A percentile compares a stretch with the other conserved stretches of the same genome.
Evolutionary conservation across 2,888 invertebrate genomes (phyloP).

Genomic region (Aspidiotus rigidus): DNA sequence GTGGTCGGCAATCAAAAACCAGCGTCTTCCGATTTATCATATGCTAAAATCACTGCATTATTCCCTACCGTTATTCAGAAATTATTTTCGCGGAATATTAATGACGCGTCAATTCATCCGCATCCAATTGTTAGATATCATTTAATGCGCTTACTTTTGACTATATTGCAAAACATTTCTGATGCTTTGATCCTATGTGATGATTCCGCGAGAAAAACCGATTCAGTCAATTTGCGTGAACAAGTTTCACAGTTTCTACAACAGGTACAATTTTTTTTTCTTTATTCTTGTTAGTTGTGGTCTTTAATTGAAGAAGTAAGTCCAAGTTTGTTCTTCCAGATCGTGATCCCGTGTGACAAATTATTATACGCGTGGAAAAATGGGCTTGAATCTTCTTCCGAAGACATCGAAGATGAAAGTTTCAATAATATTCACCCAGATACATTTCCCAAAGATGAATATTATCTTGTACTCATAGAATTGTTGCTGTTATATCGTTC

Average conservation of each 20-base stretch:
- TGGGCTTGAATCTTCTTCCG: not conserved
- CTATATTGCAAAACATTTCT: not conserved
- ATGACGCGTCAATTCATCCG: conserved; percentile 1
- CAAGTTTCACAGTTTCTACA: conserved; percentile 16
- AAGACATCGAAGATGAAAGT: not conserved
- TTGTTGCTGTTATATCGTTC: conserved; percentile 9
- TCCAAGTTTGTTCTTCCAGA: not conserved
- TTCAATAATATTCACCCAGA: not conserved
- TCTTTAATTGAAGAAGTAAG: not conserved
- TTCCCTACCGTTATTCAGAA: conserved; percentile 18
- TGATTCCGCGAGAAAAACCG: not conserved
- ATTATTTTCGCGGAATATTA: conserved; percentile 2
- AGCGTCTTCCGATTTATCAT: too few relatives aligned
- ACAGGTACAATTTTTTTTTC: conserved; percentile 9
- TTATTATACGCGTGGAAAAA: conserved; percentile 18
- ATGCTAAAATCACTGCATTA: not conserved
- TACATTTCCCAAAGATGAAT: not conserved
- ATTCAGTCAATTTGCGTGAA: not conserved
- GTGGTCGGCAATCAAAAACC: conserved; percentile 17
- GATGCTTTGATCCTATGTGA: not conserved
- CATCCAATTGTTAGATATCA: conserved; percentile 14
- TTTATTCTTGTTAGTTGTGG: not conserved
- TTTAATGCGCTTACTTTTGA: not conserved
- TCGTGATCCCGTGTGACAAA: not conserved
- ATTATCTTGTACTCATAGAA: conserved; percentile 10